A percentile compares a stretch with the other conserved stretches of the same genome.
These are phyloP conservation scores for Alloplasta piceator DNA, from an alignment of 2,888 invertebrate genomes.

Conservation along the genomic window DNA sequence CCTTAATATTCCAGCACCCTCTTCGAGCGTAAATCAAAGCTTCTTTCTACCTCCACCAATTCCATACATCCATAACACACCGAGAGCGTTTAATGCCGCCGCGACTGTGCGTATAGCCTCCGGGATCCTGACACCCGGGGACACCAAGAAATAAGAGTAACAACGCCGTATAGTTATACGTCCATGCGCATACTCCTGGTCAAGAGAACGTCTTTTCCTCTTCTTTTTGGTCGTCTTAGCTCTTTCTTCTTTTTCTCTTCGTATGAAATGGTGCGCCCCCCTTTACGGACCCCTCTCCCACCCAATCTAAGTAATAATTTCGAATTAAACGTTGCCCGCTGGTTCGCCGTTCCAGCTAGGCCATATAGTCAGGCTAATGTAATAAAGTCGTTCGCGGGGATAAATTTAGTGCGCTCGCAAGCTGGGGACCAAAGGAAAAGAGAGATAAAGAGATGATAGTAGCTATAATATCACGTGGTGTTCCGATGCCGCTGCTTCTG, in stretches of 20 bases:
- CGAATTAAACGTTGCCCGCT: conserved; percentile 77
- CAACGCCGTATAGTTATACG: background rate
- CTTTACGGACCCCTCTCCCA: conserved; percentile 31
- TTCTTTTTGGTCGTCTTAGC: conserved; percentile 1
- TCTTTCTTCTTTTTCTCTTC: conserved; percentile 21
- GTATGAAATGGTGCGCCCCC: conserved; percentile 2
- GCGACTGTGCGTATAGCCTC: conserved; percentile 3
- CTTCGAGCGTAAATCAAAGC: conserved; percentile 76
- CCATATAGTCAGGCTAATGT: conserved; percentile 74
- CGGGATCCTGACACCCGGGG: conserved; percentile 25
- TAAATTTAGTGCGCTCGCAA: conserved; percentile 79
- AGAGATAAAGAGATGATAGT: background rate
- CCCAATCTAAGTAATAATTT: conserved; percentile 79
- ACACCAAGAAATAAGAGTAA: conserved; percentile 35
- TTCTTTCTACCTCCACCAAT: conserved; percentile 44
- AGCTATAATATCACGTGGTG: conserved; percentile 58
- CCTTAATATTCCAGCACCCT: conserved; percentile 44
- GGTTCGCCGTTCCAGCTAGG: conserved; percentile 45
- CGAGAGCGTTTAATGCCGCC: conserved; percentile 20
- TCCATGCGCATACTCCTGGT: background rate
- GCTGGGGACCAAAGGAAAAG: conserved; percentile 13
- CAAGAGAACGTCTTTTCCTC: conserved; percentile 29
- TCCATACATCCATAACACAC: background rate
- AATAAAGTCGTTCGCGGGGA: conserved; percentile 80
- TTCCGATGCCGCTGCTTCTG: conserved; percentile 47